These are phyloP conservation scores for Dryoscopus gambensis DNA, from an alignment of 2,113 vertebrate genomes.

Conservation along the genomic window DNA sequence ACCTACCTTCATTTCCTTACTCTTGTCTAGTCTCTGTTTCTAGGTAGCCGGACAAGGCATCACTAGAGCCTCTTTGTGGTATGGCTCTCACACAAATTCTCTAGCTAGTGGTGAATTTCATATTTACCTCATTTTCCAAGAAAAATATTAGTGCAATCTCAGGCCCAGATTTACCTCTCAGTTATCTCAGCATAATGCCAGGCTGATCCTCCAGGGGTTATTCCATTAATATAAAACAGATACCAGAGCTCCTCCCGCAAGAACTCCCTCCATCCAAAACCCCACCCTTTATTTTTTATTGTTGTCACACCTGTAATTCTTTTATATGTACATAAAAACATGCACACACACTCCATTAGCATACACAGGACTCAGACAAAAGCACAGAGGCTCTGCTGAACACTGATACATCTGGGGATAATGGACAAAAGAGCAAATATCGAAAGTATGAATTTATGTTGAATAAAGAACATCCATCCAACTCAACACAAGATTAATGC, in stretches of 20 bases:
- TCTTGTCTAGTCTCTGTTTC: no score
- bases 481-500: not conserved
- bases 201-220: not conserved
- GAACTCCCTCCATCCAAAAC: not conserved
- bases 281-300: not conserved
- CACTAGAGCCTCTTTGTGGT: not conserved
- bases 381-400: not conserved
- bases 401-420: not conserved
- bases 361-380: not conserved
- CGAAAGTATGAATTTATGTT: not conserved
- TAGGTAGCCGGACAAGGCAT: no score
- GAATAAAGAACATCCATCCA: not conserved
- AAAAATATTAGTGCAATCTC: not conserved
- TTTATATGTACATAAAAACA: not conserved
- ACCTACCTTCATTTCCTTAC: no score
- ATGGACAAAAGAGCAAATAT: not conserved
- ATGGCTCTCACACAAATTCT: not conserved
- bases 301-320: not conserved
- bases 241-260: not conserved
- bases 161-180: not conserved
- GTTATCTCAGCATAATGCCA: not conserved
- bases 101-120: not conserved
- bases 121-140: not conserved
- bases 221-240: not conserved
- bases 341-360: rapidly evolving